These are phyloP conservation scores for Perccottus glenii DNA, from an alignment of 2,113 vertebrate species.

Conservation along the genomic window DNA sequence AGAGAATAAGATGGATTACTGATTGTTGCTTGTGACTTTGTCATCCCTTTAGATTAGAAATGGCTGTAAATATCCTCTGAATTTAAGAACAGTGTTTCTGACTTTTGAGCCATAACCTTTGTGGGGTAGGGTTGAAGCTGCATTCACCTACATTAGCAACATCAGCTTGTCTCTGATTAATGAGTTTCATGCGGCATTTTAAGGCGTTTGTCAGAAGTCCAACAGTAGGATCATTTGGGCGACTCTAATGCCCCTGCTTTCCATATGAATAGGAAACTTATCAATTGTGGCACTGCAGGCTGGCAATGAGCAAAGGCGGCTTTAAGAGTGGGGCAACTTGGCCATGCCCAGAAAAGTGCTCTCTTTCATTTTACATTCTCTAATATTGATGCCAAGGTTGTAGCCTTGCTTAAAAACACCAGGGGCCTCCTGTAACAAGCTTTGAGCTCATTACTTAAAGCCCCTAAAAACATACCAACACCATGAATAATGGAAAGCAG, in stretches of 20 bases:
- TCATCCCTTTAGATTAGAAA: constrained; percentile 1
- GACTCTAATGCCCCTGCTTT: constrained; percentile 57
- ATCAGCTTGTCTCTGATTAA: constrained; percentile 70
- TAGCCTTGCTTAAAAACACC: constrained; percentile 49
- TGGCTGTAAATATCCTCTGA: constrained; percentile 9
- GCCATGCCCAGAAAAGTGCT: constrained; percentile 48
- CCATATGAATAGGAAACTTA: constrained; percentile 73
- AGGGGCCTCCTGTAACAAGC: constrained; percentile 52
- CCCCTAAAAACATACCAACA: constrained; percentile 55
- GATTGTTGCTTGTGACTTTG: constrained; percentile 3
- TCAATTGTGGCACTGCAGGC: constrained; percentile 56
- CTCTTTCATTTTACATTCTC: constrained; percentile 49
- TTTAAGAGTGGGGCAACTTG: constrained; percentile 23
- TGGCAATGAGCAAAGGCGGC: constrained; percentile 30
- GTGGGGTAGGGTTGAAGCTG: constrained; percentile 44
- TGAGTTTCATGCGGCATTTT: constrained; percentile 68
- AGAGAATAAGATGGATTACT: too few species aligned
- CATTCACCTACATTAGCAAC: constrained; percentile 43
- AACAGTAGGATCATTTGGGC: constrained; percentile 54
- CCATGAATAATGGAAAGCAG: constrained; percentile 76
- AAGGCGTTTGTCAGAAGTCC: constrained; percentile 58
- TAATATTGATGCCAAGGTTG: constrained; percentile 54
- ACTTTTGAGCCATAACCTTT: constrained; percentile 71
- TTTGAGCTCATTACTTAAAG: constrained; percentile 72
- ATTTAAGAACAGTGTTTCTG: constrained; percentile 37